Evolutionary conservation across 2,113 vertebrate genomes (phyloP), one percentile per base, ranked within the genome.

Genomic region (Paraplagusia blochii): DNA sequence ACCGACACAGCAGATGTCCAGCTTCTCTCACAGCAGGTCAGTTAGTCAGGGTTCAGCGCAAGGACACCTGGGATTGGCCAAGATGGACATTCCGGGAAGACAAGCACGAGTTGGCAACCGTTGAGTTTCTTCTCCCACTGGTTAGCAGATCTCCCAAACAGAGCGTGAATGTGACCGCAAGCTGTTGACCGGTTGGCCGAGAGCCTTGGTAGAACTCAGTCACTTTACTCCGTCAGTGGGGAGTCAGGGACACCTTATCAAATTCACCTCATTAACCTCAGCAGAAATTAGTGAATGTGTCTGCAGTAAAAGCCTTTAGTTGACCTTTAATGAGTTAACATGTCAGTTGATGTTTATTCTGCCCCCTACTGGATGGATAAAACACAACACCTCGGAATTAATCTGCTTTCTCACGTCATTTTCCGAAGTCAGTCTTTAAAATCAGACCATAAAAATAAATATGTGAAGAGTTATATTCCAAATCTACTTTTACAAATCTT

Each of bases 101-200:
- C 16, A 11, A 19, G 57, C 60, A 53, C 42, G 58, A 9, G 47
- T 53, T 72, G 69, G 63, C 69, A 66, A 34, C 18, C 33, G n/a
- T 60, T 57, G 54, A 53, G 46, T 63, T 64, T 39, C 50, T 74
- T 8, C 48, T 15, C 33, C 61, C 54, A 58, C 55, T 29, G 62
- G 13, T 40, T 70, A 51, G 51, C 15, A 36, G 18, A 58, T 40
- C 50, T 76, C 60, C 58, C 35, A 13, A 77, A 56, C 47, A 1
- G 38, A 73, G 57, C 5, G 47, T 16, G 4, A 60, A 66, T 58
- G 61, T 38, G 61, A 54, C 48, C 47, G 62, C 79, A 82, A 67
- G 80, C 69, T 83, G 79, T 67, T 65, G 66, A 61, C 22, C 29
- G 43, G 55, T 66, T 80, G 74, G 69, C 69, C 69, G 43, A 16